Evolutionary conservation across 2,888 invertebrate genomes (phyloP).

Genomic region (Pollenia labialis): DNA sequence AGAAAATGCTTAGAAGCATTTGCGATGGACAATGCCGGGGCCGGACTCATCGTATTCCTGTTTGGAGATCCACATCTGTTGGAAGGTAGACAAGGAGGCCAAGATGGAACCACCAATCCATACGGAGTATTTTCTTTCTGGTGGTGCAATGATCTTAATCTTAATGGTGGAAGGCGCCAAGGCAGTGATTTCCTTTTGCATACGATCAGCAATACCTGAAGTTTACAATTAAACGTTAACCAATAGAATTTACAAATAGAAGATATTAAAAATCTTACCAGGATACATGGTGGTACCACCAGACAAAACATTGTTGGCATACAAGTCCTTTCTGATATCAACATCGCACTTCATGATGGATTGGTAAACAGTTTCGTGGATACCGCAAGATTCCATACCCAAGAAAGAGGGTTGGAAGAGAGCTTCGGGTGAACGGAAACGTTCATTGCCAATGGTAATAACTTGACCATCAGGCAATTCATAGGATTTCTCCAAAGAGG

Average conservation of each 20-base stretch:
- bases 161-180: conserved; percentile 96
- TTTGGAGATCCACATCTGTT: conserved; percentile 96
- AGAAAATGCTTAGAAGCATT: conserved; percentile 92
- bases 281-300: conserved; percentile 96
- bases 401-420: conserved; percentile 97
- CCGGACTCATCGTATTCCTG: conserved; percentile 89
- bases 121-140: conserved; percentile 95
- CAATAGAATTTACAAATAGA: not conserved
- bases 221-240: not conserved
- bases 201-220: conserved; percentile 91
- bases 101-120: conserved; percentile 94
- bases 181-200: conserved; percentile 95
- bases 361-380: conserved; percentile 97
- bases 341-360: conserved; percentile 99
- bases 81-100: conserved; percentile 94
- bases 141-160: conserved; percentile 97
- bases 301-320: conserved; percentile 96
- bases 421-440: conserved; percentile 97
- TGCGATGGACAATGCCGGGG: conserved; percentile 94
- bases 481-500: conserved; percentile 97
- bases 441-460: conserved; percentile 96
- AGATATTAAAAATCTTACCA: conserved; percentile 83
- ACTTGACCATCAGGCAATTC: conserved; percentile 97
- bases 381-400: conserved; percentile 93
- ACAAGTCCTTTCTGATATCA: conserved; percentile 96